Conservation (phyloP, 2,888 invertebrate species). For the Dexiosoma caninum region DNA sequence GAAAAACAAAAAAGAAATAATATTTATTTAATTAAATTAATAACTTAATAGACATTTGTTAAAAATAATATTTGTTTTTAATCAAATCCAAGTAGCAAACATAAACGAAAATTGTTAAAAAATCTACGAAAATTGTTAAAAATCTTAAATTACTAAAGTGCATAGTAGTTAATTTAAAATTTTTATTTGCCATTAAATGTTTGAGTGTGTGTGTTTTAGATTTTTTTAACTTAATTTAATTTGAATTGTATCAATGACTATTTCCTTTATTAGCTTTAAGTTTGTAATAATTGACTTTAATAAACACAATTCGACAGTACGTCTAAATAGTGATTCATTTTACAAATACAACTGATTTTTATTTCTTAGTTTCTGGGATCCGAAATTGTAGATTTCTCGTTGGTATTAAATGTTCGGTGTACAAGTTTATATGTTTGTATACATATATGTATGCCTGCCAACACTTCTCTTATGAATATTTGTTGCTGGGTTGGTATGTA, state of each 20-base stretch:
- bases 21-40: constrained; percentile 4
- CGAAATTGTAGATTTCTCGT: not conserved
- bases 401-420: constrained; percentile 13
- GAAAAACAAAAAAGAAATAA: not conserved
- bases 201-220: not conserved
- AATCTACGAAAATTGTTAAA: not conserved
- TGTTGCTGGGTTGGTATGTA: constrained; percentile 6
- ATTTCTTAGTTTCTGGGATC: not conserved
- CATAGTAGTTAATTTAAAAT: not conserved
- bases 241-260: constrained; percentile 33
- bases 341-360: not conserved
- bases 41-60: constrained; percentile 14
- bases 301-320: constrained; percentile 21
- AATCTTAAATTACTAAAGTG: constrained; percentile 12
- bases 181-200: not conserved
- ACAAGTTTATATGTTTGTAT: constrained; percentile 10
- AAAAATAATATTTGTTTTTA: not conserved
- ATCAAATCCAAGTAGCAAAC: not conserved
- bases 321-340: not conserved
- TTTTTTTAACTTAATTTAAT: constrained; percentile 22
- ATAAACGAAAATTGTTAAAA: not conserved
- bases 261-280: constrained; percentile 17
- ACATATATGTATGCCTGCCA: constrained; percentile 19
- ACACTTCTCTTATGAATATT: not conserved
- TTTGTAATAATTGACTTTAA: constrained; percentile 6